These are phyloP conservation scores for Eulacestoma nigropectus DNA, from an alignment of 2,113 vertebrate species.

Conservation along the genomic window DNA sequence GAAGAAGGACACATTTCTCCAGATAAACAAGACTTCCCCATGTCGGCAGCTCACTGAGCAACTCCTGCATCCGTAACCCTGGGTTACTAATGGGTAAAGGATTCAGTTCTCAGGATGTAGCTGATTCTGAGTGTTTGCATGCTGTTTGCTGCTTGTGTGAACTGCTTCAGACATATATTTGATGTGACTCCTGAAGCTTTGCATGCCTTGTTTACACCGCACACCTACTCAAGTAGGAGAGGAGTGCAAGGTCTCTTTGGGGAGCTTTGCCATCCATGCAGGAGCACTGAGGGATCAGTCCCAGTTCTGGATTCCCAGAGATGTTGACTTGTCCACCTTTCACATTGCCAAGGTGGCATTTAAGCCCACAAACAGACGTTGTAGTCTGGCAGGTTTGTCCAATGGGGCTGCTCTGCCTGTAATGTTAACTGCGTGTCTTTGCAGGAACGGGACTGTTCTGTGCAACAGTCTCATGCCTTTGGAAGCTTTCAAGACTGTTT, in stretches of 20 bases:
- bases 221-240: neutral
- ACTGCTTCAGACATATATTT: neutral
- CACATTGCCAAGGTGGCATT: neutral
- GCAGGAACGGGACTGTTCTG: neutral
- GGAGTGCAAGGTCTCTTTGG: neutral
- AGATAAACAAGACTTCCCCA: neutral
- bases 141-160: neutral
- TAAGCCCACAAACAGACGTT: neutral
- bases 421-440: rapidly evolving
- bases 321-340: neutral
- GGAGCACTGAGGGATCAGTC: neutral
- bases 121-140: neutral
- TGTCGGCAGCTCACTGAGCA: neutral
- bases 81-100: neutral
- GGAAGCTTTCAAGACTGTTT: neutral
- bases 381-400: neutral
- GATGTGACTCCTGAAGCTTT: neutral
- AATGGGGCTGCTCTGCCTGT: neutral
- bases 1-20: neutral
- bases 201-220: neutral
- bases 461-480: neutral
- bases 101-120: neutral
- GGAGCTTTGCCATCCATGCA: neutral
- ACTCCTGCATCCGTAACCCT: neutral
- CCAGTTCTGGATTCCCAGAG: neutral